Percentiles rank a stretch among this genome's conserved stretches.
Conservation (phyloP, 2,113 vertebrate species). For the Callipepla squamata region DNA sequence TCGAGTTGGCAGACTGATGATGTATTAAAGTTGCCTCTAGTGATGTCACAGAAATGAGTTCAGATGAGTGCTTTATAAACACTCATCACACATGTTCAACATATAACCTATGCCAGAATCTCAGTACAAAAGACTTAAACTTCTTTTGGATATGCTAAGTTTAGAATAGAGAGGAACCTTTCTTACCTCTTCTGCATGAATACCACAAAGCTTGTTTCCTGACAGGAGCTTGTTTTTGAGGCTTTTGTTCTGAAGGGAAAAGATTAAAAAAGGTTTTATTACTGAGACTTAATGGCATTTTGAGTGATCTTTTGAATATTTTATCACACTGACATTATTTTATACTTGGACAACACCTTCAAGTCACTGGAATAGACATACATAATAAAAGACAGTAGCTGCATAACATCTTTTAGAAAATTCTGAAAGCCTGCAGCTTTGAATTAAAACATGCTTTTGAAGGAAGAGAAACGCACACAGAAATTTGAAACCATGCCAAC, state of each 20-base stretch:
- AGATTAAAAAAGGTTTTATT: not conserved
- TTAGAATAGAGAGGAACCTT: not conserved
- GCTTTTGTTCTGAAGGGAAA: constrained; percentile 93
- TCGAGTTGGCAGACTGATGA: not conserved
- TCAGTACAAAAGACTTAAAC: not conserved
- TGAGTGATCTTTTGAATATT: constrained; percentile 1
- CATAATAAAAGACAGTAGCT: not conserved
- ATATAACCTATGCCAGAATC: not conserved
- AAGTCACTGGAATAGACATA: not conserved
- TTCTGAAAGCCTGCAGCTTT: not conserved
- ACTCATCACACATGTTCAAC: rapidly evolving
- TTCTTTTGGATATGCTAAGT: not conserved
- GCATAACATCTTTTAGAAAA: not conserved
- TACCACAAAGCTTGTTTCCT: constrained; percentile 94
- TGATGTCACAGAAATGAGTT: not conserved
- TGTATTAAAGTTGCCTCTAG: not conserved
- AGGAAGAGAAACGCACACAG: not conserved
- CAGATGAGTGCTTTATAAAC: not conserved
- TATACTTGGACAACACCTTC: not conserved
- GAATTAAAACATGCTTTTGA: not conserved
- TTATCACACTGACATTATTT: not conserved
- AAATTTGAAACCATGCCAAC: not conserved
- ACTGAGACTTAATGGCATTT: constrained; percentile 20
- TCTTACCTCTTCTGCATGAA: constrained; percentile 95
- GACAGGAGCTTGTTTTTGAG: constrained; percentile 96